Evolutionary conservation across 1,140 invertebrate species (phyloP), one percentile per base, ranked within the genome.

Genomic region (Archegozetes longisetosus): DNA sequence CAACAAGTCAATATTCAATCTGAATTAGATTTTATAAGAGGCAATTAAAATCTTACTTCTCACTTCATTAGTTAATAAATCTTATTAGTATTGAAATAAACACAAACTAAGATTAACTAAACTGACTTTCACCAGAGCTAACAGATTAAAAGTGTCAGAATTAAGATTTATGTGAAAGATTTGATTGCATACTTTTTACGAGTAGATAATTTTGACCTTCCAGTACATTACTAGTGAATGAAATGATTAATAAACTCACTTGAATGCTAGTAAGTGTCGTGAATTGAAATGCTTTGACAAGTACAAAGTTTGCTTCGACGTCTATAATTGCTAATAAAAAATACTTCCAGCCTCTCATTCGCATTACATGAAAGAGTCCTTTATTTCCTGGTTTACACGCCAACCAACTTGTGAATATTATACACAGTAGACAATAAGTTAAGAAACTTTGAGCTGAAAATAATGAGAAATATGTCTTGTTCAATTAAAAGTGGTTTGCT

Each of bases 291-390:
- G 84, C 82, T 55, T 81, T 81, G 23, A 83, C 80, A 55, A 85
- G 76, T 58, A 86, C 70, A 60, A 80, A 85, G 70, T 85, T 85
- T 24, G 83, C 83, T 71, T 85, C 80, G 3, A 90, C 86, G 72
- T 91, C 88, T 60, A 84, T 78, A n/a, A 84, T 65, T 1, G 83
- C 82, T 23, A 86, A 71, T 27, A 86, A 68, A 54, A 84, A 74
- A 72, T 87, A 86, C 65, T 82, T 78, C 81, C 81, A 84, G 6
- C 82, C 81, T 55, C 80, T 76, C 22, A 77, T 75, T 70, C 77
- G 79, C 67, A 88, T 76, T n/a, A 86, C 78, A 6, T 78, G 73
- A 53, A 79, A 70, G 48, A 83, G 74, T 66, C 78, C 80, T 66
- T 73, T 79, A 57, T 77, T 80, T 59, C 76, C 75, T 52, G 77